Base-by-base conservation (phyloP, 2,888 invertebrate genomes). In the Epiperipatus broadwayi region DNA sequence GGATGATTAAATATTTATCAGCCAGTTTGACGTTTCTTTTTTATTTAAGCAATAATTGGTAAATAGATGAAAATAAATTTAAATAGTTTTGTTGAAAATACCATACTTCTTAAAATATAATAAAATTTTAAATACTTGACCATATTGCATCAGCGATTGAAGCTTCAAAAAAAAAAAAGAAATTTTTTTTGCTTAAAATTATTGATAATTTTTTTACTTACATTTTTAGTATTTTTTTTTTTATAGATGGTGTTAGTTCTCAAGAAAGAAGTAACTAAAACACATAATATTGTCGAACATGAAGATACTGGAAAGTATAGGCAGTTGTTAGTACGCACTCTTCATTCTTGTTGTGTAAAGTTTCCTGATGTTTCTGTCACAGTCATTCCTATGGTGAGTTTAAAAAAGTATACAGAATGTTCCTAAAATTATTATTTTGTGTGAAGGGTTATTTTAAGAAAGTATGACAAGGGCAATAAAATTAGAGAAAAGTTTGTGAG, bases 251-350 rank as follows among this genome's bases (percentile, higher is more conserved):
- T 93, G 16, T 66, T 79, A 41, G 77, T 89, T 41, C 64, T 93
- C 48, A 81, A 81, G 55, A 91, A 91, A 48, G 84, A 93, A 63
- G 83, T 91, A 0, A 70, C 81, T 12, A 79, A 89, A 59, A 89
- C 87, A 1, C 72, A 75, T 51, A 75, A 77, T 53, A 75, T 79
- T 2, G 64, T 66, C 7, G 89, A 89, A 53, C 81, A 83, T 43
- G 95, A 95, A 59, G 93, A 95, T 57, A 81, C 85, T 14, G 87
- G 84, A 46, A 83, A 80, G 61, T 97, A 97, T 61, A 69, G 89
- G 0, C 93, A 93, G 63, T 69, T 95, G 45, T 69, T 97, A 22
- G 95, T 99, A 30, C 71, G 87, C 41, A 95, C 95, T 0, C 62
- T 97, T 48, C 95, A 97, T 61, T 71, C 78, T 25, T 87, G 87